Conservation (phyloP, 2,888 invertebrate genomes). For the Hartigia nigra region DNA sequence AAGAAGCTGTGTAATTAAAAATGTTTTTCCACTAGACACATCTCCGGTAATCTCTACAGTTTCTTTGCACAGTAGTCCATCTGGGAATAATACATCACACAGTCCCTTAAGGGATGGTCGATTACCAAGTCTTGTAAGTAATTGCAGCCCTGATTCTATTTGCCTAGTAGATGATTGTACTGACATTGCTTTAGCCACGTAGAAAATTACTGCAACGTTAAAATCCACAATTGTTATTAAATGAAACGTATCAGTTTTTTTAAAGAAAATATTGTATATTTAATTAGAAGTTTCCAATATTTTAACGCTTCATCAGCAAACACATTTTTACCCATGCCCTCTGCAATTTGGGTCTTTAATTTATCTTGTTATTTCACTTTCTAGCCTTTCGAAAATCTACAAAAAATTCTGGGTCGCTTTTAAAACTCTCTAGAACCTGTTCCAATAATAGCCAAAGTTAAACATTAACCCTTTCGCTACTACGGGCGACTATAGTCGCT, state of each 20-base stretch:
- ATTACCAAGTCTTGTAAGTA: conserved; percentile 68
- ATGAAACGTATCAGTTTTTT: not conserved
- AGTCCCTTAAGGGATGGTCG: conserved; percentile 66
- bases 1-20: conserved; percentile 66
- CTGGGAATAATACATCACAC: conserved; percentile 67
- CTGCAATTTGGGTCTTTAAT: too few relatives aligned
- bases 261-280: too few relatives aligned
- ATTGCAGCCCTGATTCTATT: conserved; percentile 72
- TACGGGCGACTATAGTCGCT: too few relatives aligned
- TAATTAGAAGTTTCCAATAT: too few relatives aligned
- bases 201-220: not conserved
- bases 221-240: not conserved
- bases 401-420: too few relatives aligned
- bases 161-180: not conserved
- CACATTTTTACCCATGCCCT: too few relatives aligned
- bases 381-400: too few relatives aligned
- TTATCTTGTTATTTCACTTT: too few relatives aligned
- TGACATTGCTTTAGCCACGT: not conserved
- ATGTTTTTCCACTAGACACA: conserved; percentile 66
- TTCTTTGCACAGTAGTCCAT: conserved; percentile 61
- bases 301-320: too few relatives aligned
- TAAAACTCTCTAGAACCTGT: too few relatives aligned
- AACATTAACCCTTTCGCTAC: too few relatives aligned
- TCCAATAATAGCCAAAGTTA: too few relatives aligned
- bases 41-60: conserved; percentile 68